These are phyloP conservation scores for Paralvinella palmiformis DNA, from an alignment of 1,140 invertebrate genomes.

Conservation along the genomic window DNA sequence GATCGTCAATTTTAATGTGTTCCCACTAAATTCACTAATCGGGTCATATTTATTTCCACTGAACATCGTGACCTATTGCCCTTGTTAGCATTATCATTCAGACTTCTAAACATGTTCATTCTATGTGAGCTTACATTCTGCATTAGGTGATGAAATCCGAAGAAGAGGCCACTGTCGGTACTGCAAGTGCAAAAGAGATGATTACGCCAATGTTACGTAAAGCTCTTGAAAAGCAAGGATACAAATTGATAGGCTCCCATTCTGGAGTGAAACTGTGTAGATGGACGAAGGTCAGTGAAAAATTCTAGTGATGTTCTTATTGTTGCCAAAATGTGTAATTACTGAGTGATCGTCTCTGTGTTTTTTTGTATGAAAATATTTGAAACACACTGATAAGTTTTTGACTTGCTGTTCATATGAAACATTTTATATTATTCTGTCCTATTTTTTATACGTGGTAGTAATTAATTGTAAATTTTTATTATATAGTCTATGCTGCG, in stretches of 20 bases:
- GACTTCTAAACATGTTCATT: neutral
- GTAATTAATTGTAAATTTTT: neutral
- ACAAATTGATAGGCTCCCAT: constrained; percentile 59
- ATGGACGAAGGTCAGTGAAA: constrained; percentile 59
- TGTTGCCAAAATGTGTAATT: neutral
- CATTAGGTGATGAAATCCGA: constrained; percentile 4
- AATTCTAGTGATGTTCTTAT: neutral
- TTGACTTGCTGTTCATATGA: neutral
- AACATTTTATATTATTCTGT: neutral
- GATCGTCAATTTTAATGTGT: neutral
- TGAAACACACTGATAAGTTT: neutral
- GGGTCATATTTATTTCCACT: neutral
- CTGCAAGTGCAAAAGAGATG: constrained; percentile 54
- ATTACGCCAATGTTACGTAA: constrained; percentile 56
- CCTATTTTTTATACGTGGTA: neutral
- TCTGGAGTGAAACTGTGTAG: constrained; percentile 63
- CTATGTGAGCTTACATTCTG: neutral
- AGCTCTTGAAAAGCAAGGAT: constrained; percentile 61
- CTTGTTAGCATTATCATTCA: neutral
- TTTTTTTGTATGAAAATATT: neutral
- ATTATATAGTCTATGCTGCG: constrained; percentile 57
- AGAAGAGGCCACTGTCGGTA: constrained; percentile 13
- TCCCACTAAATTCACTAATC: neutral
- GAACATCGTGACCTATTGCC: no score
- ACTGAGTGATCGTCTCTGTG: neutral